Evolutionary conservation across 2,888 invertebrate genomes (phyloP).

Genomic region (Ernsta delagoae): DNA sequence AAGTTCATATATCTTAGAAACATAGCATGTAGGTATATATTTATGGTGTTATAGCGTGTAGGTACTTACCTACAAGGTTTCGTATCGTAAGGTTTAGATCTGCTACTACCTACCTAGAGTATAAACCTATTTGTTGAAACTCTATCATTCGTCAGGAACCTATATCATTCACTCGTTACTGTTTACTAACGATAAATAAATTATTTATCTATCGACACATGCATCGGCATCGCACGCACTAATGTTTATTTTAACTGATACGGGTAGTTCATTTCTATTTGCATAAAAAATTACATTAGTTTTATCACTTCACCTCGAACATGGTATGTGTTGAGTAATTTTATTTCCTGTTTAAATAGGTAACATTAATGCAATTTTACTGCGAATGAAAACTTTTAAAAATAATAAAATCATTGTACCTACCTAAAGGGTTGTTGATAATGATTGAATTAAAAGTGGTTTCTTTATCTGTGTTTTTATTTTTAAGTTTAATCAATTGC

Average conservation of each 20-base stretch:
- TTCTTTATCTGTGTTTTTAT: too few species aligned
- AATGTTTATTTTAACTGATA: slow-evolving; percentile 64
- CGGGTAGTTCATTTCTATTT: slow-evolving; percentile 43
- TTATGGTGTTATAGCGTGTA: too few species aligned
- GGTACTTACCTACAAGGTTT: too few species aligned
- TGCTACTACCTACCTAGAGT: background rate
- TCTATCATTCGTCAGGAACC: slow-evolving; percentile 70
- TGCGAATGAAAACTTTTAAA: too few species aligned
- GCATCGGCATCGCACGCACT: slow-evolving; percentile 69
- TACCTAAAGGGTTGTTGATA: too few species aligned
- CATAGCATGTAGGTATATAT: too few species aligned
- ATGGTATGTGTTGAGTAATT: slow-evolving; percentile 41
- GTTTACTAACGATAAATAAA: slow-evolving; percentile 69
- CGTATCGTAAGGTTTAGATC: background rate
- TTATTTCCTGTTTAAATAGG: slow-evolving; percentile 41
- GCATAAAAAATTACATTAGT: slow-evolving; percentile 7
- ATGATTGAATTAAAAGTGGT: too few species aligned
- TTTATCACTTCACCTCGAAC: slow-evolving; percentile 16
- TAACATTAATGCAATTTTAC: background rate
- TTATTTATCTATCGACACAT: slow-evolving; percentile 51
- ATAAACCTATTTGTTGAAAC: slow-evolving; percentile 61
- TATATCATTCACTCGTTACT: slow-evolving; percentile 66
- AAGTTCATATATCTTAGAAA: too few species aligned
- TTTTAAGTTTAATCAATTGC: too few species aligned
- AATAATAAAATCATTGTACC: too few species aligned